These are phyloP conservation scores for Drosophila asahinai DNA, from an alignment of 1,140 invertebrate species.

Conservation along the genomic window DNA sequence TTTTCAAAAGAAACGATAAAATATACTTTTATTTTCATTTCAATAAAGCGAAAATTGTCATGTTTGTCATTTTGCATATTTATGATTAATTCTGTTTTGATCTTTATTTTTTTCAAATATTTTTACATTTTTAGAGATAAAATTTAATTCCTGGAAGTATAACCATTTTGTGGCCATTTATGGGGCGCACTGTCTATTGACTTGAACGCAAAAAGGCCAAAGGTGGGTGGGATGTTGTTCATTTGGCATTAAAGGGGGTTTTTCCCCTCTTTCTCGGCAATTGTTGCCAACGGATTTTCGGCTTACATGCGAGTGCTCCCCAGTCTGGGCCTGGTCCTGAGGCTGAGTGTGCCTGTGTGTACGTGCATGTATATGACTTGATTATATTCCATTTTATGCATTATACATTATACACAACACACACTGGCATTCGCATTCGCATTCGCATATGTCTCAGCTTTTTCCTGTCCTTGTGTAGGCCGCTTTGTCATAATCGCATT, in stretches of 20 bases:
- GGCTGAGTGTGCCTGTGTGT: not conserved
- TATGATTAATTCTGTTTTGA: not conserved
- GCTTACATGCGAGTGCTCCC: slow-evolving; percentile 28
- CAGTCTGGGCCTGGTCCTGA: not conserved
- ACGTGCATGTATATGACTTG: slow-evolving; percentile 57
- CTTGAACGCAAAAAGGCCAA: slow-evolving; percentile 24
- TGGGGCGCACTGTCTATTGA: slow-evolving; percentile 35
- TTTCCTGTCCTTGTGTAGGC: slow-evolving; percentile 27
- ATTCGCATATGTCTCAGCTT: slow-evolving; percentile 22
- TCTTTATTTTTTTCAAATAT: not conserved
- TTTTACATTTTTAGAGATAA: not conserved
- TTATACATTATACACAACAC: slow-evolving; percentile 46
- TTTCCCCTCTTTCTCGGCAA: not conserved
- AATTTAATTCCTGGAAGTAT: not conserved
- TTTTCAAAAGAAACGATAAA: slow-evolving; percentile 2
- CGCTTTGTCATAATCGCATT: slow-evolving; percentile 48
- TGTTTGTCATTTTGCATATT: not conserved
- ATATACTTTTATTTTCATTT: not conserved
- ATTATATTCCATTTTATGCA: slow-evolving; percentile 75
- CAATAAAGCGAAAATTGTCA: not conserved
- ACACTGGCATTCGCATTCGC: slow-evolving; percentile 16
- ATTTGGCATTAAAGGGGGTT: slow-evolving; percentile 40
- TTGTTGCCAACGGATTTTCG: slow-evolving; percentile 64
- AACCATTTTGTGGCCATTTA: slow-evolving; percentile 3
- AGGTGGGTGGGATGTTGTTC: slow-evolving; percentile 23